phyloP scores from a whole-genome alignment of 23 tunicate genomes.

The Trididemnum nubilum region DNA sequence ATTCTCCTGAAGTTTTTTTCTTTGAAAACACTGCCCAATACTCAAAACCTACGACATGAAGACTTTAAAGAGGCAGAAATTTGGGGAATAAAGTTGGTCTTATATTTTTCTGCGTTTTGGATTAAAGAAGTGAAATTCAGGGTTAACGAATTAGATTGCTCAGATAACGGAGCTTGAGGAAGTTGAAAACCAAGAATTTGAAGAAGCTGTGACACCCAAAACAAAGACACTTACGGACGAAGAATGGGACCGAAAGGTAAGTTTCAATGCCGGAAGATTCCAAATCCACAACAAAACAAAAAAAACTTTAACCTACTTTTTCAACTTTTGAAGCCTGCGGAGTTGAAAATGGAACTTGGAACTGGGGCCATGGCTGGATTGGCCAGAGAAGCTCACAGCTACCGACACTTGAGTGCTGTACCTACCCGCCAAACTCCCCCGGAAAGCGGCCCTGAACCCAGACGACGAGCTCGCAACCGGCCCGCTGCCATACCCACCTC shows the following conservation, averaged over 20 bases:
- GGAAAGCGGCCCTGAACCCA: constrained; percentile 6
- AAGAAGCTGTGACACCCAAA: constrained; percentile 7
- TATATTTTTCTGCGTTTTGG: no score
- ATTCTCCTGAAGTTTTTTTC: no score
- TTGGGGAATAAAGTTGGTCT: no score
- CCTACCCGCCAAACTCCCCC: constrained; percentile 24
- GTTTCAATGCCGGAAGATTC: constrained; percentile 9
- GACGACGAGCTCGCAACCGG: constrained; percentile 39
- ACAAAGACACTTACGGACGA: constrained; percentile 18
- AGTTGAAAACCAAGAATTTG: constrained; percentile 1
- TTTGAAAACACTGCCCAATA: no score
- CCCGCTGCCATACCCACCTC: constrained; percentile 18
- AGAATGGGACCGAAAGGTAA: constrained; percentile 32
- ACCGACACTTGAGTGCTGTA: constrained; percentile 54
- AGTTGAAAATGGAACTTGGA: constrained; percentile 49
- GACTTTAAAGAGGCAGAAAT: no score
- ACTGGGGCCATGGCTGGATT: constrained; percentile 59
- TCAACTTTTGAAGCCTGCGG: constrained; percentile 22
- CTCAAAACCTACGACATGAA: no score
- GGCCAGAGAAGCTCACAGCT: constrained; percentile 39
- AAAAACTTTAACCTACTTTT: background rate
- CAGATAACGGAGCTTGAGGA: no score
- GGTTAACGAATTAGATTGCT: no score
- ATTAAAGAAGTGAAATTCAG: no score
- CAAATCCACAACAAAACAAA: no score